Evolutionary conservation across 2,888 invertebrate species (phyloP).

Genomic region (Mamestra brassicae): DNA sequence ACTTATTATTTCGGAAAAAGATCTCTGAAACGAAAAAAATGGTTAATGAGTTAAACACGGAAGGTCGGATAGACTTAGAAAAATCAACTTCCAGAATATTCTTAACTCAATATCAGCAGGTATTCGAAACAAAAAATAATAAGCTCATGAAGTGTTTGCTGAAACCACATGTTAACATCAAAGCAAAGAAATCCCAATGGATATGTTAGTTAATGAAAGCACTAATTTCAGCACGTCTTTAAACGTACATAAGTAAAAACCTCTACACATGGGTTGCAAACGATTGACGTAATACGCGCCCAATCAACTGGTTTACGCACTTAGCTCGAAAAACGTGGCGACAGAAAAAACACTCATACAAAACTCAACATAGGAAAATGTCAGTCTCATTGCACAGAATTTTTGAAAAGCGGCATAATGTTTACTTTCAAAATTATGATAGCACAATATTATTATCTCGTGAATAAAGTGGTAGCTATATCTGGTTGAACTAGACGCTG

Average conservation of each 20-base stretch:
- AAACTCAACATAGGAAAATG: background rate
- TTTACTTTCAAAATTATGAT: too few relatives aligned
- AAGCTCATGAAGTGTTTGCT: background rate
- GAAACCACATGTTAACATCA: background rate
- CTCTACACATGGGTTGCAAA: background rate
- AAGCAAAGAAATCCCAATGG: background rate
- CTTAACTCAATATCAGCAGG: background rate
- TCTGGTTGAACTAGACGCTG: too few relatives aligned
- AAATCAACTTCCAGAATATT: too few relatives aligned
- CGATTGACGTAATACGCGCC: conserved; percentile 20
- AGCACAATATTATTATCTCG: too few relatives aligned
- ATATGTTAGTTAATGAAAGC: too few relatives aligned
- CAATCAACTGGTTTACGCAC: conserved; percentile 17
- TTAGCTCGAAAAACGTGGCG: background rate
- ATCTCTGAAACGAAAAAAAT: background rate
- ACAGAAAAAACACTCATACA: background rate
- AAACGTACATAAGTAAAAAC: background rate
- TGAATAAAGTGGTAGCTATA: too few relatives aligned
- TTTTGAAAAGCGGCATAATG: too few relatives aligned
- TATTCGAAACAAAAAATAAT: too few relatives aligned
- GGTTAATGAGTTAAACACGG: background rate
- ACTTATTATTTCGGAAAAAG: background rate
- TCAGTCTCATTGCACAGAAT: background rate
- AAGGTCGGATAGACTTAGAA: too few relatives aligned
- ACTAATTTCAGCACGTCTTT: background rate